phyloP scores from a whole-genome alignment of 2,888 invertebrate species.

The Stenodera caucasica region DNA sequence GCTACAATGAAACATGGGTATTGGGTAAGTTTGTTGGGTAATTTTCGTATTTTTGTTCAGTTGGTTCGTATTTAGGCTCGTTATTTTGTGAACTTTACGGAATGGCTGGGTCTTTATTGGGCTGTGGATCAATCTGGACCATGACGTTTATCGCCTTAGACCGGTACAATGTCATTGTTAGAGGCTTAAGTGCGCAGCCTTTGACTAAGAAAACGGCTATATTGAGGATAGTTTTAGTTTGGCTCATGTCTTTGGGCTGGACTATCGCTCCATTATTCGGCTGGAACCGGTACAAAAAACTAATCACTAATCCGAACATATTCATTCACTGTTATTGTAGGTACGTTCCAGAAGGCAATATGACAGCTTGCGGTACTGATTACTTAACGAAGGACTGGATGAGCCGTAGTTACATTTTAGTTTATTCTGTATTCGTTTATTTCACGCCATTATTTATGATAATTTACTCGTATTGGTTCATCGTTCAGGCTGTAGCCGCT shows the following conservation, averaged over 20 bases:
- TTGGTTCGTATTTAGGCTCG: constrained; percentile 60
- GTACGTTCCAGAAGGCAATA: constrained; percentile 92
- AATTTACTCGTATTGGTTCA: constrained; percentile 86
- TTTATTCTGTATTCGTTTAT: constrained; percentile 77
- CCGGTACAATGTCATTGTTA: constrained; percentile 92
- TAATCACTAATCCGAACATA: no score
- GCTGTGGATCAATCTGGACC: constrained; percentile 89
- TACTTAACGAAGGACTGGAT: constrained; percentile 76
- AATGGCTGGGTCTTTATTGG: constrained; percentile 83
- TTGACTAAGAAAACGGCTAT: constrained; percentile 80
- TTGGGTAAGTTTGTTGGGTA: constrained; percentile 58
- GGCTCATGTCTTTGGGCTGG: constrained; percentile 77
- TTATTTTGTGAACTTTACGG: constrained; percentile 87
- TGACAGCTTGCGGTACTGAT: constrained; percentile 91
- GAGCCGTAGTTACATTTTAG: constrained; percentile 77
- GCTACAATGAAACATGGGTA: constrained; percentile 76
- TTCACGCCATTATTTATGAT: constrained; percentile 76
- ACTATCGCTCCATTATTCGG: constrained; percentile 83
- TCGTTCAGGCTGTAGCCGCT: constrained; percentile 80
- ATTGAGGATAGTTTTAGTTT: constrained; percentile 75
- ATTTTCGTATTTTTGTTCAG: background rate
- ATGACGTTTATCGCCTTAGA: constrained; percentile 92
- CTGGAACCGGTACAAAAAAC: constrained; percentile 69
- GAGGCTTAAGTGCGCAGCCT: constrained; percentile 83
- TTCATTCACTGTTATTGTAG: constrained; percentile 51